phyloP scores from a whole-genome alignment of 2,888 invertebrate species.

The Acleris emargana region DNA sequence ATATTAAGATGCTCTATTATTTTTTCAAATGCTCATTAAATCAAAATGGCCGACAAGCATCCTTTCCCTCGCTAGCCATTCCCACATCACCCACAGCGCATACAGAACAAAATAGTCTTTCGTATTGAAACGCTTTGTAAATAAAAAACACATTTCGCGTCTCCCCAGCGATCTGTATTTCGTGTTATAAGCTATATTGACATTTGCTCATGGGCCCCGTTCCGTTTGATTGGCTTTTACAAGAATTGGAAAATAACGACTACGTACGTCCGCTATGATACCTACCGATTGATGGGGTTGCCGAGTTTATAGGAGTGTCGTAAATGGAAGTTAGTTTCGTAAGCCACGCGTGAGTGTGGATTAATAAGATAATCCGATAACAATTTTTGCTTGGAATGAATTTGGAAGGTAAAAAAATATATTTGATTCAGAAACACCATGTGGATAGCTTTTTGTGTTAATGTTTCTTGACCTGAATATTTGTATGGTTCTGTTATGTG shows the following conservation, averaged over 20 bases:
- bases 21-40: conserved; percentile 5
- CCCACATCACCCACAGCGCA: background rate
- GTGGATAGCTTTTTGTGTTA: too few species aligned
- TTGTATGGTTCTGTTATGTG: too few species aligned
- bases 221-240: conserved; percentile 70
- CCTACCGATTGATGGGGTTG: conserved; percentile 30
- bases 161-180: conserved; percentile 57
- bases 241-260: conserved; percentile 67
- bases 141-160: conserved; percentile 59
- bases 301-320: conserved; percentile 32
- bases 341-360: background rate
- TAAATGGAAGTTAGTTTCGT: conserved; percentile 27
- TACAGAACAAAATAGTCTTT: conserved; percentile 38
- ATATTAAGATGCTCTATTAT: too few species aligned
- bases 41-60: conserved; percentile 12
- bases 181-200: conserved; percentile 62
- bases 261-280: conserved; percentile 30
- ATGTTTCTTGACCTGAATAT: too few species aligned
- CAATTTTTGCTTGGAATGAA: background rate
- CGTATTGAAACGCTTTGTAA: conserved; percentile 40
- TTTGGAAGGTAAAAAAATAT: too few species aligned
- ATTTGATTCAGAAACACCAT: too few species aligned
- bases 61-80: conserved; percentile 5
- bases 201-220: conserved; percentile 58
- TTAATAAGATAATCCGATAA: background rate